Evolutionary conservation across 2,888 invertebrate genomes (phyloP), one percentile per base, ranked within the genome.

Genomic region (Chaitophorus viminalis): DNA sequence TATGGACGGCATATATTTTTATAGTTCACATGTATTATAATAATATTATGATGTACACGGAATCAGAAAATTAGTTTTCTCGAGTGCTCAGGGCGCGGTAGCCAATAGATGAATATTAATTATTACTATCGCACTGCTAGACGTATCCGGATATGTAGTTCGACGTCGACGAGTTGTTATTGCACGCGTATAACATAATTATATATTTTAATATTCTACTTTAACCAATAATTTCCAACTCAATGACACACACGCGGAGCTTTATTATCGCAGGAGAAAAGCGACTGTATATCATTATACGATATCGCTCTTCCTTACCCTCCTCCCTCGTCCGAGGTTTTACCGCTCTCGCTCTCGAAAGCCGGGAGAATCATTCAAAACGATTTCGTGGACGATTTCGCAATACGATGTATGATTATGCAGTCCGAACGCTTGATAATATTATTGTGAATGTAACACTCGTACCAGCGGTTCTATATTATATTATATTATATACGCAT

Each of bases 131-230:
- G 46, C 46, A 11, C 60, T n/a, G 8, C 60, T 60, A 36, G 79
- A 81, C 81, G 29, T 81, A 31, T 68, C 68, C 81, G 81, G 81
- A 81, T 68, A 39, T 39, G 39, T 60, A 29, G 68, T 68, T 29
- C 9, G 68, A 68, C 68, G 68, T 3, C 68, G 68, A 25, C n/a
- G 36, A 68, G 39, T 29, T n/a, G 39, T 79, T 29, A 46, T 6
- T n/a, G 25, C 54, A 6, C n/a, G 65, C 65, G 46, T 46, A 46
- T 1, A 0, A 11, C 36, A 6, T 36, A 36, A 36, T 36, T 5
- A 36, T 33, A 54, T 14, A 33, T 78, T n/a, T n/a, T n/a, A n/a
- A n/a, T 52, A 76, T 46, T n/a, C 54, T 54, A 82, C 82, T 82
- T 82, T 82, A 74, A 82, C 82, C 54, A 54, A 72, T 82, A 33